These are phyloP conservation scores for Ascaphus truei DNA, from an alignment of 2,113 vertebrate genomes.

Conservation along the genomic window DNA sequence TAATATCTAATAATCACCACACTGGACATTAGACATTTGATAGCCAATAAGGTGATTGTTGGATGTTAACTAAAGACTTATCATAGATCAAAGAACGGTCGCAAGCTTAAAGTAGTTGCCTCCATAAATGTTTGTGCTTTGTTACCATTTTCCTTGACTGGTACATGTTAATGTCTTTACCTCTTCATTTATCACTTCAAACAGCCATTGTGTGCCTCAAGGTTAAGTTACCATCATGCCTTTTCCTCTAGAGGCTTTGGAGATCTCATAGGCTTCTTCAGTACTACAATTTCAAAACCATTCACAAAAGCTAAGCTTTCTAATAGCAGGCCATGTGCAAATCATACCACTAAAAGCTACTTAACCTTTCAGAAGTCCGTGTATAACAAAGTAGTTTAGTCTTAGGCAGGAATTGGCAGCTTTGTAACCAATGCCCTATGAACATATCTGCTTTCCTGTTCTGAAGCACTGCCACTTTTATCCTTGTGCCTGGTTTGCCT, in stretches of 20 bases:
- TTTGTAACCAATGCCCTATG: too few relatives aligned
- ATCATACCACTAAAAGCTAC: too few relatives aligned
- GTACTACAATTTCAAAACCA: not conserved
- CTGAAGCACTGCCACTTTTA: not conserved
- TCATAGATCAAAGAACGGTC: constrained; percentile 13
- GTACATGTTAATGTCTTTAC: not conserved
- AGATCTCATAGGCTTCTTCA: too few relatives aligned
- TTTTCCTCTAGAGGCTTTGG: constrained; percentile 7
- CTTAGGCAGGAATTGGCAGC: not conserved
- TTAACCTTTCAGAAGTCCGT: too few relatives aligned
- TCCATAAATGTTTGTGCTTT: not conserved
- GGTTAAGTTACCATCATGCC: constrained; percentile 17
- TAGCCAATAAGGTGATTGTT: constrained; percentile 28
- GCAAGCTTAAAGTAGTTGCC: not conserved
- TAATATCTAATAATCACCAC: constrained; percentile 29
- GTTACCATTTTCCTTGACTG: not conserved
- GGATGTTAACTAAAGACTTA: constrained; percentile 36
- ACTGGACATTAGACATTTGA: constrained; percentile 22
- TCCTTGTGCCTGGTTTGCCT: not conserved
- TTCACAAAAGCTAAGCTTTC: too few relatives aligned
- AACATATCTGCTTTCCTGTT: not conserved
- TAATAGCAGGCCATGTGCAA: too few relatives aligned
- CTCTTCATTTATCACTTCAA: not conserved
- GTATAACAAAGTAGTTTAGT: not conserved
- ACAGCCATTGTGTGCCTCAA: constrained; percentile 13